phyloP scores from a whole-genome alignment of 2,797 vertebrate species.

The Gadopsis bispinosus region DNA sequence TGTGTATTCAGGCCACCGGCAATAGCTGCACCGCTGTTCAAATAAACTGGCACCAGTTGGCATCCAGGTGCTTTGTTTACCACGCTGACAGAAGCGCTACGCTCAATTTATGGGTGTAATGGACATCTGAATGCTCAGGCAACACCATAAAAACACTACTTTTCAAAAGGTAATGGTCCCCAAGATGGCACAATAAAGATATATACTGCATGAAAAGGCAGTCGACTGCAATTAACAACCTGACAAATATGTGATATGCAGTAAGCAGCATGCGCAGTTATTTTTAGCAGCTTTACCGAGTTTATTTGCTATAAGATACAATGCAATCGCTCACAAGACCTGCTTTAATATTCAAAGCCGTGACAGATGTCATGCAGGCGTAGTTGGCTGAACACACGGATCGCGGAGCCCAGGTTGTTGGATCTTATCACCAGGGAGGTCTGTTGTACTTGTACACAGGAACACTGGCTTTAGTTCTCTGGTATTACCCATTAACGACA shows the following conservation, averaged over 20 bases:
- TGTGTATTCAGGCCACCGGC: slow-evolving; percentile 50
- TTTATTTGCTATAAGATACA: neutral
- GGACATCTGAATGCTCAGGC: slow-evolving; percentile 21
- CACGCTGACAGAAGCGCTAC: slow-evolving; percentile 47
- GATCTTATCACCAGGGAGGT: neutral
- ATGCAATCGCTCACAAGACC: neutral
- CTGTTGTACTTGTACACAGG: neutral
- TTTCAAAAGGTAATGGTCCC: slow-evolving; percentile 20
- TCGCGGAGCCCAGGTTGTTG: neutral
- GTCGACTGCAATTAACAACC: neutral
- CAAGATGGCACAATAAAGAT: slow-evolving; percentile 36
- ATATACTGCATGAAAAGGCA: neutral
- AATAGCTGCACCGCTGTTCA: slow-evolving; percentile 50
- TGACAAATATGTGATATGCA: neutral
- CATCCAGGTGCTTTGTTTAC: slow-evolving; percentile 60
- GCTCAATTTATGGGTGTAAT: slow-evolving; percentile 49
- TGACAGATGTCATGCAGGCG: slow-evolving; percentile 14
- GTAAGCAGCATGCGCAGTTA: neutral
- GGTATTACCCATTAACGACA: neutral
- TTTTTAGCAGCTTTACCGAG: neutral
- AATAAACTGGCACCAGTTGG: slow-evolving; percentile 72
- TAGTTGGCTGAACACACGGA: neutral
- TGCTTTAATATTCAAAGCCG: slow-evolving; percentile 10
- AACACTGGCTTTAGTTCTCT: slow-evolving; percentile 12
- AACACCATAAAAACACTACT: slow-evolving; percentile 31